Conservation (phyloP, 1,140 invertebrate species). For the Subanguina moxae region DNA sequence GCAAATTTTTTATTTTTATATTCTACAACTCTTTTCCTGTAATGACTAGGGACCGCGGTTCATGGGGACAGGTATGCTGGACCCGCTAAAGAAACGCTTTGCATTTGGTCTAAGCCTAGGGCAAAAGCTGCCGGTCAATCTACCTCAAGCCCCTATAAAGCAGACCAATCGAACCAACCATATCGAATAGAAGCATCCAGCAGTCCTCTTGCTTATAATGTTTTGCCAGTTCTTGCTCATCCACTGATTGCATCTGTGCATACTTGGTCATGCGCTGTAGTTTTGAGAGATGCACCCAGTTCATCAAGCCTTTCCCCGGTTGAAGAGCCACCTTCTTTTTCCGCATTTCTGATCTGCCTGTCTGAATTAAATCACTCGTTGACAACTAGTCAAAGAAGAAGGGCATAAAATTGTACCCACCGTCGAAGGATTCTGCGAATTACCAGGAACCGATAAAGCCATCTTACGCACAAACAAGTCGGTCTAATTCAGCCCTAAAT, state of each 20-base stretch:
- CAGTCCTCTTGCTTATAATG: slow-evolving; percentile 49
- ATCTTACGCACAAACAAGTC: too few species aligned
- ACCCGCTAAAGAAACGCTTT: too few species aligned
- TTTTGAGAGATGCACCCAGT: slow-evolving; percentile 32
- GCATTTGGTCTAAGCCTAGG: too few species aligned
- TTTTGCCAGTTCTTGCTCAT: slow-evolving; percentile 43
- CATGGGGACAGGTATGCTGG: too few species aligned
- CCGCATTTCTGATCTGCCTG: not conserved
- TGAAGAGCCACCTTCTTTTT: slow-evolving; percentile 29
- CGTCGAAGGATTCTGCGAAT: too few species aligned
- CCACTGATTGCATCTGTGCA: slow-evolving; percentile 31
- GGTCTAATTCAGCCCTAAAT: too few species aligned
- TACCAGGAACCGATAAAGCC: too few species aligned
- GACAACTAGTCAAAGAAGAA: not conserved
- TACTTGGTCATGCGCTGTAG: slow-evolving; percentile 16
- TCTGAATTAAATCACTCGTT: not conserved
- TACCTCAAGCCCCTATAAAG: too few species aligned
- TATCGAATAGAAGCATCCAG: slow-evolving; percentile 54
- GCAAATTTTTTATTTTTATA: too few species aligned
- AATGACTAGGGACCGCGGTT: too few species aligned
- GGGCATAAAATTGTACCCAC: not conserved
- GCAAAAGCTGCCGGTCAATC: too few species aligned
- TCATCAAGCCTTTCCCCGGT: slow-evolving; percentile 24
- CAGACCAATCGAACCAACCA: slow-evolving; percentile 19
- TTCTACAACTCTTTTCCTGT: too few species aligned